Base-by-base conservation (phyloP, 2,888 invertebrate species). In the Limnephilus rhombicus region DNA sequence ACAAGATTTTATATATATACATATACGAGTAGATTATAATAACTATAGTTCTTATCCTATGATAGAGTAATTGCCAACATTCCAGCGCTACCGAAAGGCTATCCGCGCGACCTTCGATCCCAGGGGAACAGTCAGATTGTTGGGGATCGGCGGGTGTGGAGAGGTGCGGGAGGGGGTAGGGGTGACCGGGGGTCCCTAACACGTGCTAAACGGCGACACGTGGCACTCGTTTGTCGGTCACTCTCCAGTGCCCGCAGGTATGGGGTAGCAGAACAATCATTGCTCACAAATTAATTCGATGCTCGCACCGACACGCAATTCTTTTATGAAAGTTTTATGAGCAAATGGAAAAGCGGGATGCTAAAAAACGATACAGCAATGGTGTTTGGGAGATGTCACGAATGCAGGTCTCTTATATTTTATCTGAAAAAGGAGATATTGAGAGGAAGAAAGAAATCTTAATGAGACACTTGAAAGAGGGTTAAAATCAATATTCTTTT, bases 141-240 rank as follows among this genome's bases (percentile, higher is more conserved):
- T 53, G 24, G 83, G 15, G 80, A 68, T 41, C 12, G 31, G 12
- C 29, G n/a, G n/a, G n/a, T n/a, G 91, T 2, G 49, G 81, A 24
- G 9, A 15, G 29, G 91, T 24, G 88, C 80, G 31, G 86, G 82
- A 29, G 68, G 82, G 82, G 82, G 37, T 18, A 83, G 82, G 31
- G 31, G 29, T 15, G 15, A 18, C 15, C 34, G 31, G 83, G 37
- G 83, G 37, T 34, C 18, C 34, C 18, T 83, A 41, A 83, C 86
- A 86, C 86, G 92, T 87, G 92, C 89, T 91, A 92, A 92, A 88
- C 80, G 83, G 12, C 45, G 92, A 41, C 92, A 89, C 92, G 92
- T 92, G 92, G 31, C 92, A 89, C 87, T 68, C 82, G 82, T 91
- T 91, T 91, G 91, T 89, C 37, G 89, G 89, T 37, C 80, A 89